Conservation (phyloP, 2,113 vertebrate genomes). For the Camelus dromedarius region DNA sequence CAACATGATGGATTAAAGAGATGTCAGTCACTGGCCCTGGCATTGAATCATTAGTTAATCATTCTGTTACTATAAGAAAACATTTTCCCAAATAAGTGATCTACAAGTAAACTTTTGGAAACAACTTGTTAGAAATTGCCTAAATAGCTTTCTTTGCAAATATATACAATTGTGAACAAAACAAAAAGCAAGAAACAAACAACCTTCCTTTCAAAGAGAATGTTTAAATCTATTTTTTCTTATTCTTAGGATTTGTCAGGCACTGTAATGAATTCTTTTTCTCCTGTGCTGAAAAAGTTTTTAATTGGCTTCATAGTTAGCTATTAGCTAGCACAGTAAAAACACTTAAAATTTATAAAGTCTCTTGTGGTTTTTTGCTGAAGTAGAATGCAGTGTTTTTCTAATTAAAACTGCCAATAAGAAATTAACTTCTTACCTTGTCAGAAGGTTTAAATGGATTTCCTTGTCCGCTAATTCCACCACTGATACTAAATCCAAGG, state of each 20-base stretch:
- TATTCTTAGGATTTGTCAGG: neutral
- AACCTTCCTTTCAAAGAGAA: neutral
- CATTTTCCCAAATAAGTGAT: neutral
- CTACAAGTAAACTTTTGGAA: conserved; percentile 4
- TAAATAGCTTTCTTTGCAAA: neutral
- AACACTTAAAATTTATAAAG: neutral
- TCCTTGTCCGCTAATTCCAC: conserved; percentile 99
- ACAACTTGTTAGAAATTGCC: neutral
- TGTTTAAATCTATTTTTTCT: neutral
- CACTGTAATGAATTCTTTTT: neutral
- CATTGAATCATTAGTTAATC: neutral
- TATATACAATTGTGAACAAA: neutral
- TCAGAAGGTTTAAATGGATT: conserved; percentile 99
- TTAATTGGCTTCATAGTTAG: conserved; percentile 32
- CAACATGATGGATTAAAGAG: neutral
- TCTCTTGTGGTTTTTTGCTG: neutral
- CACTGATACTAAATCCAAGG: conserved; percentile 99
- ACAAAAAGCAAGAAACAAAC: neutral
- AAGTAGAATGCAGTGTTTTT: neutral
- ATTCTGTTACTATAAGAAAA: conserved; percentile 24
- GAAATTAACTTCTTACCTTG: conserved; percentile 91
- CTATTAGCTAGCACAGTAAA: conserved; percentile 23
- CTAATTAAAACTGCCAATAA: conserved; percentile 47
- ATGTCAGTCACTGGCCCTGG: neutral
- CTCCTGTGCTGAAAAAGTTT: neutral